Evolutionary conservation across 2,797 vertebrate species (phyloP).

Genomic region (Thripadectes ignobilis): DNA sequence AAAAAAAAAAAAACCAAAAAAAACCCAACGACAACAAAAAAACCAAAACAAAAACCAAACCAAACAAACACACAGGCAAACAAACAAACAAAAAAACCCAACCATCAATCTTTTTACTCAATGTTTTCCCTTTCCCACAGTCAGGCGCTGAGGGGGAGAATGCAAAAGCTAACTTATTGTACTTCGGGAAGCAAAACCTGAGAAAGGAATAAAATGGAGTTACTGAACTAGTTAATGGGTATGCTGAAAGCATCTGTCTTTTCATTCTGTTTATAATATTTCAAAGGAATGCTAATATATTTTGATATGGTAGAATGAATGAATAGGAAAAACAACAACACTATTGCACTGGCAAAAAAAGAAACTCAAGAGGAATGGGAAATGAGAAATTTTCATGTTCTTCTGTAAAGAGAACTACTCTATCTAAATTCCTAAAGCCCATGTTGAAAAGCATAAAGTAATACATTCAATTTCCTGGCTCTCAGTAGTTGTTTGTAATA

Average conservation of each 20-base stretch:
- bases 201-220: background rate
- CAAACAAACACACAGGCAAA: no score
- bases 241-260: background rate
- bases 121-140: background rate
- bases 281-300: background rate
- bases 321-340: background rate
- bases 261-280: background rate
- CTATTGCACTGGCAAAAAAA: background rate
- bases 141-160: background rate
- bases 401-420: background rate
- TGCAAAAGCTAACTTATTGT: background rate
- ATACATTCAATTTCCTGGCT: slow-evolving; percentile 3
- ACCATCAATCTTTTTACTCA: background rate
- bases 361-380: background rate
- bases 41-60: background rate
- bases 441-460: background rate
- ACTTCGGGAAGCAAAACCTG: background rate
- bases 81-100: no score
- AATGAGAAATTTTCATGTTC: slow-evolving; percentile 5
- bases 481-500: background rate
- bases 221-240: background rate
- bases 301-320: background rate
- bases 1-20: background rate
- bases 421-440: background rate
- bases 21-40: background rate